phyloP scores from a whole-genome alignment of 2,888 invertebrate species.

The Nomada fabriciana region DNA sequence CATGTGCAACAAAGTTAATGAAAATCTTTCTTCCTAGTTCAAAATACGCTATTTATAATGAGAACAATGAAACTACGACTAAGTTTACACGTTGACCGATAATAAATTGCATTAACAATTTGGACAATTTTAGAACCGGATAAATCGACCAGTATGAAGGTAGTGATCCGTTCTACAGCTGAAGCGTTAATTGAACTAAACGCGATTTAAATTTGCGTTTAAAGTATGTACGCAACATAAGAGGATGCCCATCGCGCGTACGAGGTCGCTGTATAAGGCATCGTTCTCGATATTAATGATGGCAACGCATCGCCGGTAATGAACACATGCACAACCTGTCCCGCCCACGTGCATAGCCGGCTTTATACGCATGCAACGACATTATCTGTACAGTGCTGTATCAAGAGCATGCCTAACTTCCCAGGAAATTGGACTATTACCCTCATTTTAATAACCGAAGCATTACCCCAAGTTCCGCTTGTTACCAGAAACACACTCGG shows the following conservation, averaged over 20 bases:
- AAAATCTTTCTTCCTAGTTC: too few species aligned
- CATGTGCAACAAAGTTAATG: too few species aligned
- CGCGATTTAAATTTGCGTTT: slow-evolving; percentile 51
- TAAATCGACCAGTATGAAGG: background rate
- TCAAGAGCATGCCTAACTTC: slow-evolving; percentile 34
- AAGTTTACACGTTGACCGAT: too few species aligned
- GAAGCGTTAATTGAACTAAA: slow-evolving; percentile 57
- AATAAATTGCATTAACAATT: background rate
- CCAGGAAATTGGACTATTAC: slow-evolving; percentile 44
- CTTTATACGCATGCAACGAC: slow-evolving; percentile 49
- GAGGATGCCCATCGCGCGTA: slow-evolving; percentile 36
- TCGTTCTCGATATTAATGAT: slow-evolving; percentile 70
- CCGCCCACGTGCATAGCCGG: slow-evolving; percentile 69
- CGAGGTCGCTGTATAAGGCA: slow-evolving; percentile 58
- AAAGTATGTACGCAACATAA: slow-evolving; percentile 15
- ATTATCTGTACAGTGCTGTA: slow-evolving; percentile 50
- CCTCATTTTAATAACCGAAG: slow-evolving; percentile 29
- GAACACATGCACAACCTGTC: slow-evolving; percentile 72
- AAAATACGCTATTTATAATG: too few species aligned
- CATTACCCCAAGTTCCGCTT: slow-evolving; percentile 13
- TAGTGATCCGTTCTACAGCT: background rate
- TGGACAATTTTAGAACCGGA: background rate
- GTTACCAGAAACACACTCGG: slow-evolving; percentile 14
- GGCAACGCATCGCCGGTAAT: slow-evolving; percentile 69
- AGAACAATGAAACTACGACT: too few species aligned